Evolutionary conservation across 2,888 invertebrate genomes (phyloP).

Genomic region (Anoplius nigerrimus): DNA sequence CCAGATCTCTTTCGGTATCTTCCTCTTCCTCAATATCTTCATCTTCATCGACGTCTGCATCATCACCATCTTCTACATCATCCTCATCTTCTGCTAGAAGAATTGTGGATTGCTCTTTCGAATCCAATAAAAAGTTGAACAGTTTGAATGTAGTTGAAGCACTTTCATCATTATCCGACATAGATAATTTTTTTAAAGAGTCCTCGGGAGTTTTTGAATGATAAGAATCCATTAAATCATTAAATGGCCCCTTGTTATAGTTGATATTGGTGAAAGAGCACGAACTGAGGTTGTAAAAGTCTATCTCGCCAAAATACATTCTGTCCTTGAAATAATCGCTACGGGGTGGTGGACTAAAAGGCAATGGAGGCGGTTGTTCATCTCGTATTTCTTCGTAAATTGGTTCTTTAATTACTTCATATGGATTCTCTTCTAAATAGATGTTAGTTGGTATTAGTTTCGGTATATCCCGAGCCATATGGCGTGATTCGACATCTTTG

Average conservation of each 20-base stretch:
- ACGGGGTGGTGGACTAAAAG: conserved; percentile 84
- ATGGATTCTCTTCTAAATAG: conserved; percentile 73
- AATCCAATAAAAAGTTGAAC: conserved; percentile 91
- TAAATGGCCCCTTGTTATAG: conserved; percentile 76
- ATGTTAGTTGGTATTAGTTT: conserved; percentile 50
- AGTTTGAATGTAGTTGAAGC: conserved; percentile 88
- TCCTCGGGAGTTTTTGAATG: conserved; percentile 64
- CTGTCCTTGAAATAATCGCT: conserved; percentile 78
- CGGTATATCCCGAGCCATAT: too few relatives aligned
- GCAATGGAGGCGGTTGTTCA: conserved; percentile 84
- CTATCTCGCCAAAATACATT: conserved; percentile 75
- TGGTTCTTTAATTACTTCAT: conserved; percentile 75
- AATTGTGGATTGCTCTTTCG: conserved; percentile 77
- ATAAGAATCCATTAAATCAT: conserved; percentile 53
- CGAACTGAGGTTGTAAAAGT: conserved; percentile 63
- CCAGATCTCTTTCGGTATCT: conserved; percentile 78
- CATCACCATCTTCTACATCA: conserved; percentile 32
- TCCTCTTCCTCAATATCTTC: conserved; percentile 76
- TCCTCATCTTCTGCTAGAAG: conserved; percentile 45
- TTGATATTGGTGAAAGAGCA: conserved; percentile 59
- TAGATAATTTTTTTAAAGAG: conserved; percentile 77
- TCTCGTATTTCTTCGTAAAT: conserved; percentile 76
- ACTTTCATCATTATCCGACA: conserved; percentile 74
- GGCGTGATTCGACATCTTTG: conserved; percentile 63
- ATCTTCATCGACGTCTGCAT: conserved; percentile 58